phyloP scores from a whole-genome alignment of 2,797 vertebrate genomes.

The Rhynchotus rufescens region DNA sequence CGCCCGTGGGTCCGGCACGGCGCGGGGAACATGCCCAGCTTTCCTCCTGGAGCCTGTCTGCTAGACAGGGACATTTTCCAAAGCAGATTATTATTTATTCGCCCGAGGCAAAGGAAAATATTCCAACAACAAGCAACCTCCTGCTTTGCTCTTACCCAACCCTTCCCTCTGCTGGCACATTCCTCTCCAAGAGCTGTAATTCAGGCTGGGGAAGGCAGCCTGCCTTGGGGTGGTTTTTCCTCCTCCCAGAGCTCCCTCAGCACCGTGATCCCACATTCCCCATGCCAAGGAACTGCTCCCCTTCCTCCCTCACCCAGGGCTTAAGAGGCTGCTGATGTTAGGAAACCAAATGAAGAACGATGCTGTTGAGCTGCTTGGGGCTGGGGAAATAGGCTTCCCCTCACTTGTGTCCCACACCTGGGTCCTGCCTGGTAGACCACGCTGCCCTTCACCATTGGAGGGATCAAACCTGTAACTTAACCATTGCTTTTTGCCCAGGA shows the following conservation, averaged over 20 bases:
- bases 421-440: neutral
- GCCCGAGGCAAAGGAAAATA: conserved; percentile 11
- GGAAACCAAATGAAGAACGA: neutral
- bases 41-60: neutral
- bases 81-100: neutral
- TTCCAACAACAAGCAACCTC: neutral
- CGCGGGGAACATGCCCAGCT: neutral
- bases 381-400: neutral
- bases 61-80: neutral
- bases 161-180: neutral
- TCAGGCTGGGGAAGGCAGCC: neutral
- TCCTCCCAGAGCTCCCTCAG: neutral
- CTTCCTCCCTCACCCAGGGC: neutral
- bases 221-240: conserved; percentile 38
- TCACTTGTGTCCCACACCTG: neutral
- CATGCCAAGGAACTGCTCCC: neutral
- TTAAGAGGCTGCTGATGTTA: neutral
- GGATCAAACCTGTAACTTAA: neutral
- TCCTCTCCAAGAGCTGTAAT: neutral
- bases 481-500: neutral
- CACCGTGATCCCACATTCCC: neutral
- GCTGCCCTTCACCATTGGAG: neutral
- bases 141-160: neutral
- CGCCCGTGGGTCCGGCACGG: rapidly evolving
- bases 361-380: neutral